Conservation (phyloP, 2,113 vertebrate species). For the Tylochromis polylepis region DNA sequence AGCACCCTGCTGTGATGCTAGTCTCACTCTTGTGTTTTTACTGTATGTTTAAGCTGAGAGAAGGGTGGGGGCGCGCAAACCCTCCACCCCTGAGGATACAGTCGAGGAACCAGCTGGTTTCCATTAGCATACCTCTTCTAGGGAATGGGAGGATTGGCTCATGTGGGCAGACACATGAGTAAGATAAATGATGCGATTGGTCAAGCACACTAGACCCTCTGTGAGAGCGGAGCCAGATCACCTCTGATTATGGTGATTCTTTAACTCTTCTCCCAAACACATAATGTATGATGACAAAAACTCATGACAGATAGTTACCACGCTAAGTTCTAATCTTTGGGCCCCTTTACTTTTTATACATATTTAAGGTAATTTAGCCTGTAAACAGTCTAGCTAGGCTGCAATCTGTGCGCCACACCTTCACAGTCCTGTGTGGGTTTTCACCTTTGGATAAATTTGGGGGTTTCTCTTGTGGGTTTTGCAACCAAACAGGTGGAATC, state of each 20-base stretch:
- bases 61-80: not conserved
- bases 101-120: slow-evolving; percentile 69
- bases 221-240: slow-evolving; percentile 26
- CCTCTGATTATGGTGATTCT: slow-evolving; percentile 56
- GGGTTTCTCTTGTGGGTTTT: not conserved
- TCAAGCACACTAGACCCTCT: slow-evolving; percentile 30
- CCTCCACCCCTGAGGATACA: slow-evolving; percentile 34
- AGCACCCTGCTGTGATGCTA: slow-evolving; percentile 35
- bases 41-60: slow-evolving; percentile 29
- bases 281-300: not conserved
- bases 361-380: slow-evolving; percentile 1
- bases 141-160: slow-evolving; percentile 51
- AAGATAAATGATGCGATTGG: slow-evolving; percentile 62
- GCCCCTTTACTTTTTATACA: slow-evolving; percentile 13
- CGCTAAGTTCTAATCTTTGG: slow-evolving; percentile 3
- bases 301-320: not conserved
- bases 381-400: slow-evolving; percentile 19
- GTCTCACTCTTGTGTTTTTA: slow-evolving; percentile 25
- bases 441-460: not conserved
- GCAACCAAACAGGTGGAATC: slow-evolving; percentile 7
- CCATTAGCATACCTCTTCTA: slow-evolving; percentile 70
- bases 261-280: slow-evolving; percentile 20
- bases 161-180: slow-evolving; percentile 60
- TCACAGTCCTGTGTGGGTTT: slow-evolving; percentile 14
- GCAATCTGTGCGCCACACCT: slow-evolving; percentile 33